Evolutionary conservation across 2,888 invertebrate species (phyloP).

Genomic region (Heliconius charithonia): DNA sequence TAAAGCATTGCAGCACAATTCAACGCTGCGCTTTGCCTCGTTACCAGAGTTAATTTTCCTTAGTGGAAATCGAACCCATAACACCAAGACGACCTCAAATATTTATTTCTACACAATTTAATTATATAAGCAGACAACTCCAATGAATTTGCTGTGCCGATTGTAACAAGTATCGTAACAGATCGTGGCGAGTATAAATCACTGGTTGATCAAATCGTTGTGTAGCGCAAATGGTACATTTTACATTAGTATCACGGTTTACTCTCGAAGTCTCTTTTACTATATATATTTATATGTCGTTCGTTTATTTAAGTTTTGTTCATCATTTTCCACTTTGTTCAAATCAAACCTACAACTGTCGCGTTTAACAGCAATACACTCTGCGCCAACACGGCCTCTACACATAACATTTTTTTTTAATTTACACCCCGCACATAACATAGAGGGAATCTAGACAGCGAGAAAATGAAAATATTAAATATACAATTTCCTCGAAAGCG

Average conservation of each 20-base stretch:
- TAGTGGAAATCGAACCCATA: neutral
- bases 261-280: neutral
- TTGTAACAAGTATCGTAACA: slow-evolving; percentile 53
- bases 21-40: no score
- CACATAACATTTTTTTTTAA: no score
- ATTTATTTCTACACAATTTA: neutral
- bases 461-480: no score
- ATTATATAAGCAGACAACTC: slow-evolving; percentile 45
- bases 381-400: no score
- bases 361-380: no score
- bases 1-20: no score
- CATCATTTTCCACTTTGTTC: neutral
- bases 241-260: slow-evolving; percentile 21
- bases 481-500: no score
- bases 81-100: neutral
- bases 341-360: no score
- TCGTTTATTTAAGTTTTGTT: neutral
- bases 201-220: slow-evolving; percentile 51
- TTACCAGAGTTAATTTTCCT: neutral
- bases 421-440: no score
- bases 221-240: slow-evolving; percentile 48
- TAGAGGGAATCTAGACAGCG: no score
- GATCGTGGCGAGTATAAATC: slow-evolving; percentile 53
- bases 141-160: slow-evolving; percentile 48
- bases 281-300: neutral